Conservation (phyloP, 2,797 vertebrate genomes). For the Sus cebifrons region DNA sequence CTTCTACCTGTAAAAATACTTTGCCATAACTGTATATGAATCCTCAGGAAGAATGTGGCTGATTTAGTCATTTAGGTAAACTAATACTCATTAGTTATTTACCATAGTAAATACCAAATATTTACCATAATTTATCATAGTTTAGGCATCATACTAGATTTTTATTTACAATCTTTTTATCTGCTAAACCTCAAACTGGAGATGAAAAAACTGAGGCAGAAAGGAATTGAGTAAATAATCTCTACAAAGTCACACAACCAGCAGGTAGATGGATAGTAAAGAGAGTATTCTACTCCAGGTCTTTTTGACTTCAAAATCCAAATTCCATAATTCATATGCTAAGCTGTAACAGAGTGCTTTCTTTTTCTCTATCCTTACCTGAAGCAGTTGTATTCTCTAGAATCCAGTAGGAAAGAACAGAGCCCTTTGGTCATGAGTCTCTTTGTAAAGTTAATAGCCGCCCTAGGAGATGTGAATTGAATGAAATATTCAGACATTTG, state of each 20-base stretch:
- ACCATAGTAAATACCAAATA: too few relatives aligned
- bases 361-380: not conserved
- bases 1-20: not conserved
- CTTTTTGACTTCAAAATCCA: not conserved
- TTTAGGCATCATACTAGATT: not conserved
- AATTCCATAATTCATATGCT: not conserved
- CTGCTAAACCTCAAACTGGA: not conserved
- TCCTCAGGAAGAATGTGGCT: not conserved
- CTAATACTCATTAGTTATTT: not conserved
- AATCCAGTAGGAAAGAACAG: not conserved
- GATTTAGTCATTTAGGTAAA: conserved; percentile 35
- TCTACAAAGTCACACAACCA: not conserved
- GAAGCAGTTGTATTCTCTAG: not conserved
- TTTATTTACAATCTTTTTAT: conserved; percentile 32
- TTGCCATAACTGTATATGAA: not conserved
- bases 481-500: not conserved
- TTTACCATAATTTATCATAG: too few relatives aligned
- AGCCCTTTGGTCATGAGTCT: not conserved
- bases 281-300: not conserved
- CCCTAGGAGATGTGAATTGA: not conserved
- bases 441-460: not conserved
- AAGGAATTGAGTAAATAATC: not conserved
- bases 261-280: not conserved
- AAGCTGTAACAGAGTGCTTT: not conserved
- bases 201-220: not conserved